Conservation (phyloP, 2,113 vertebrate species). For the Pachycephala philippinensis region DNA sequence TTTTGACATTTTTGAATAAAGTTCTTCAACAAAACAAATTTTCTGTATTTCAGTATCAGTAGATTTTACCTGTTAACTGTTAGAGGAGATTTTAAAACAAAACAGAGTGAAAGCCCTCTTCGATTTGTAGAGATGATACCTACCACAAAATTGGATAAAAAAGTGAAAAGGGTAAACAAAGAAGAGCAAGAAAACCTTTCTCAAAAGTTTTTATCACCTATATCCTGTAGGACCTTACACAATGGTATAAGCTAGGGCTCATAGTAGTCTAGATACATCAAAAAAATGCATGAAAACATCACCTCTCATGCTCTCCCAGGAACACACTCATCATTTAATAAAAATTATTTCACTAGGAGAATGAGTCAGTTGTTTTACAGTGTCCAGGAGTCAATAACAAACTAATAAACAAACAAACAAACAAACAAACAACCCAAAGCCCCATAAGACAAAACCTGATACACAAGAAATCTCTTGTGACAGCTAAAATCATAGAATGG, state of each 20-base stretch:
- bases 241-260: not conserved
- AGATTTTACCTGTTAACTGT: not conserved
- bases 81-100: not conserved
- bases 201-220: not conserved
- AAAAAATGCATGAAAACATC: not conserved
- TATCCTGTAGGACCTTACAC: not conserved
- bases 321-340: not conserved
- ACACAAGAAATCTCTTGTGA: not conserved
- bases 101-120: not conserved
- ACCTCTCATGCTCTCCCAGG: not conserved
- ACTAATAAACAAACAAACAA: not conserved
- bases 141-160: not conserved
- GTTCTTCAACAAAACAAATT: not conserved
- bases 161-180: not conserved
- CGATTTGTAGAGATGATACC: not conserved
- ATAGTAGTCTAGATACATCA: not conserved
- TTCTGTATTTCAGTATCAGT: not conserved
- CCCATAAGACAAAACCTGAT: not conserved
- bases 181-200: not conserved
- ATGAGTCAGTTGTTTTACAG: not conserved
- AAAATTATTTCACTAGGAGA: not conserved
- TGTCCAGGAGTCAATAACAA: not conserved
- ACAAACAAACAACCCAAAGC: not conserved
- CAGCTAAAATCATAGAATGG: not conserved
- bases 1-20: not conserved